Evolutionary conservation across 2,113 vertebrate species (phyloP).

Genomic region (Forbesichthys agassizii): DNA sequence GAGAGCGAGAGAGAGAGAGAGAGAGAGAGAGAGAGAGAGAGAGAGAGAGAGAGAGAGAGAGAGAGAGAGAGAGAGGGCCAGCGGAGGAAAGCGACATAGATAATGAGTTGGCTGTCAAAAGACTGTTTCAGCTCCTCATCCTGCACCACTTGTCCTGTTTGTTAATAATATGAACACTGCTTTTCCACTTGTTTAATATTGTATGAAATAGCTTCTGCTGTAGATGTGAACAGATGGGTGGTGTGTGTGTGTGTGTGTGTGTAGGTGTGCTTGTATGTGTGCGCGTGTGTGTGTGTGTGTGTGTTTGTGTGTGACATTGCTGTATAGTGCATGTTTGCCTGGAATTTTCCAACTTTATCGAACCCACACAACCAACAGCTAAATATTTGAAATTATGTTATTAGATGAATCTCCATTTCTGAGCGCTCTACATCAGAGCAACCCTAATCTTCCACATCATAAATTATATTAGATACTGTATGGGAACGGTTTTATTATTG

Average conservation of each 20-base stretch:
- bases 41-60: too few relatives aligned
- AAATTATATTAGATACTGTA: not conserved
- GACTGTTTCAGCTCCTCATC: slow-evolving; percentile 30
- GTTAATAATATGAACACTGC: slow-evolving; percentile 52
- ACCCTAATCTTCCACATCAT: not conserved
- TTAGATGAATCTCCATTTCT: too few relatives aligned
- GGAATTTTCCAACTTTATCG: too few relatives aligned
- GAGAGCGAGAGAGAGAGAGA: too few relatives aligned
- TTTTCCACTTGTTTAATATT: slow-evolving; percentile 33
- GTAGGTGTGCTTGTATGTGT: not conserved
- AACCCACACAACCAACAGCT: too few relatives aligned
- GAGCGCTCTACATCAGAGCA: not conserved
- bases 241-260: not conserved
- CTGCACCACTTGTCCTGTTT: slow-evolving; percentile 29
- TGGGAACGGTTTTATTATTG: too few relatives aligned
- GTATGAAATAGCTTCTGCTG: slow-evolving; percentile 25
- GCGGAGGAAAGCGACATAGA: slow-evolving; percentile 63
- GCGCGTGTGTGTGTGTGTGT: not conserved
- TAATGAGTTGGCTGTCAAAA: slow-evolving; percentile 70
- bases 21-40: too few relatives aligned
- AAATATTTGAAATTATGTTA: too few relatives aligned
- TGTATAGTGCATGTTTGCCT: too few relatives aligned
- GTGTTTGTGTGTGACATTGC: not conserved
- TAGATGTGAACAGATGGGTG: slow-evolving; percentile 5
- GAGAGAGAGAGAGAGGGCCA: too few relatives aligned